A percentile compares a stretch with the other conserved stretches of the same genome.
phyloP scores from a whole-genome alignment of 2,888 invertebrate species.

The Pandemis heparana region DNA sequence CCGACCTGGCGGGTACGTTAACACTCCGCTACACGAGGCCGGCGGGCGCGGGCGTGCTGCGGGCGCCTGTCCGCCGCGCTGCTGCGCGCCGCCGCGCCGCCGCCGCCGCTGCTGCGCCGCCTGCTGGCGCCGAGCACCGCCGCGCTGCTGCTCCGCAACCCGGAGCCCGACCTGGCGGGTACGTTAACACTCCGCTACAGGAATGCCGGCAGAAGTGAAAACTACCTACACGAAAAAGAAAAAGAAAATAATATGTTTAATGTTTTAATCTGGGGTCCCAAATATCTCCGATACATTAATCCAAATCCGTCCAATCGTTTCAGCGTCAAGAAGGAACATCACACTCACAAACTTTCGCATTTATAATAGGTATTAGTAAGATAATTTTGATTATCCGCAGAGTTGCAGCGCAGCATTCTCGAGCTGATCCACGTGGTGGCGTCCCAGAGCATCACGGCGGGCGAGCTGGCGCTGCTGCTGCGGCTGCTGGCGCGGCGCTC shows the following conservation, averaged over 20 bases:
- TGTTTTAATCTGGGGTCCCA: no score
- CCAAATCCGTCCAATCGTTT: no score
- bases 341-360: no score
- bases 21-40: no score
- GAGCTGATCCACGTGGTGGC: slow-evolving; percentile 86
- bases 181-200: no score
- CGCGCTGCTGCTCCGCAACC: slow-evolving; percentile 38
- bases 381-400: slow-evolving; percentile 61
- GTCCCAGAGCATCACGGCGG: slow-evolving; percentile 79
- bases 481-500: slow-evolving; percentile 80
- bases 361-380: no score
- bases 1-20: slow-evolving; percentile 30
- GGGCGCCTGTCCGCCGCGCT: slow-evolving; percentile 61
- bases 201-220: no score
- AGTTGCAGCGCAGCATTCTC: slow-evolving; percentile 88
- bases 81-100: slow-evolving; percentile 46
- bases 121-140: slow-evolving; percentile 59
- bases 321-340: no score
- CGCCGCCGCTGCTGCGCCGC: slow-evolving; percentile 59
- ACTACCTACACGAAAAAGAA: no score
- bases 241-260: no score
- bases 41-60: slow-evolving; percentile 65
- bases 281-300: slow-evolving; percentile 32
- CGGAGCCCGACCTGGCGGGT: slow-evolving; percentile 45
- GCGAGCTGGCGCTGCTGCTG: slow-evolving; percentile 86